Conservation (phyloP, 2,888 invertebrate species). For the Coelopa pilipes region DNA sequence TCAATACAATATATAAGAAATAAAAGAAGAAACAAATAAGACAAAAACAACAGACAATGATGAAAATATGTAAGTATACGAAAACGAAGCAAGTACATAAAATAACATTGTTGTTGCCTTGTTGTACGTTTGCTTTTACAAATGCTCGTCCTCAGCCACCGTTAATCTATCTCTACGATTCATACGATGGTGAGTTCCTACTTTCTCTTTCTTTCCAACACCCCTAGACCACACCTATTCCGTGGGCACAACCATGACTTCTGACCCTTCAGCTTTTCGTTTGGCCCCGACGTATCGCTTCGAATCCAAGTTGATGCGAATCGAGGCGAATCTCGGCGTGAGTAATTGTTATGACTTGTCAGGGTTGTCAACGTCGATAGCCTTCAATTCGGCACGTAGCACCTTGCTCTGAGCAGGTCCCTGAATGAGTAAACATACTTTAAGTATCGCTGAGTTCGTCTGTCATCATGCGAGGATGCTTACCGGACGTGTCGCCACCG, state of each 20-base stretch:
- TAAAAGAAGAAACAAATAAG: background rate
- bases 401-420: background rate
- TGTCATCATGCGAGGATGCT: slow-evolving; percentile 14
- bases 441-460: slow-evolving; percentile 25
- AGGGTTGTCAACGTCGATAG: slow-evolving; percentile 36
- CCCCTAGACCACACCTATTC: background rate
- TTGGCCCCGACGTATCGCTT: background rate
- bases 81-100: slow-evolving; percentile 2
- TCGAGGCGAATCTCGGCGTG: background rate
- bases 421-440: slow-evolving; percentile 26
- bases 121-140: background rate
- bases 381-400: slow-evolving; percentile 27
- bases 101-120: background rate
- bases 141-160: slow-evolving; percentile 49
- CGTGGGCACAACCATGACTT: too few relatives aligned
- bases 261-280: too few relatives aligned
- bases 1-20: background rate
- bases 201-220: background rate
- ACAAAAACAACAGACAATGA: background rate
- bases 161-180: slow-evolving; percentile 80
- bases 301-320: background rate
- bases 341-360: slow-evolving; percentile 36
- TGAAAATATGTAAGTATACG: background rate
- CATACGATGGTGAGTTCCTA: slow-evolving; percentile 76
- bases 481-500: too few relatives aligned